phyloP scores from a whole-genome alignment of 2,797 vertebrate genomes.

The Coccyzus lansbergi region DNA sequence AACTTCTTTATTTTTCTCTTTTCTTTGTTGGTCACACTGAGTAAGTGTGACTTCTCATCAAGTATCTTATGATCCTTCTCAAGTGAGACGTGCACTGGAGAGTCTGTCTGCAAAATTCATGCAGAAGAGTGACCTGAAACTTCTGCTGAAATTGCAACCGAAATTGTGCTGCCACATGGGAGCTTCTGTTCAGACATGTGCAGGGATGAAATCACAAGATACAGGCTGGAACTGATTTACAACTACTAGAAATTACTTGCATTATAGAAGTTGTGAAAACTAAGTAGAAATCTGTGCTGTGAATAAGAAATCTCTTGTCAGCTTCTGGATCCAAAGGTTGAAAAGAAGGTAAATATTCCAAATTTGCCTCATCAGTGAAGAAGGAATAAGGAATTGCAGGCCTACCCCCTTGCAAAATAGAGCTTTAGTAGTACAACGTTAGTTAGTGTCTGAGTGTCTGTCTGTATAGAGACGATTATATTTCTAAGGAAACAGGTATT shows the following conservation, averaged over 20 bases:
- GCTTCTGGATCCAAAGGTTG: not conserved
- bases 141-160: not conserved
- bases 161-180: not conserved
- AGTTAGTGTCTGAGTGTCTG: not conserved
- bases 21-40: not conserved
- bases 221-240: not conserved
- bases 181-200: not conserved
- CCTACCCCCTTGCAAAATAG: not conserved
- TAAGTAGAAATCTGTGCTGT: not conserved
- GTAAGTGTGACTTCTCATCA: not conserved
- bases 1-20: not conserved
- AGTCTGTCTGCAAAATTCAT: not conserved
- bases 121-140: not conserved
- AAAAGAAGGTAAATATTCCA: not conserved
- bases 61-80: not conserved
- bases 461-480: not conserved
- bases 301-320: not conserved
- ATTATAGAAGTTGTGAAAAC: not conserved
- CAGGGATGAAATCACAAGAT: not conserved
- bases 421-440: not conserved
- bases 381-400: not conserved
- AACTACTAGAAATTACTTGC: not conserved
- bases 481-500: not conserved
- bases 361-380: not conserved
- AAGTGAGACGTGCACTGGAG: not conserved